phyloP scores from a whole-genome alignment of 2,113 vertebrate species.

The Mus musculus region GRCm39 chr6:11679501-11680000 shows the following conservation, averaged over 20 bases:
- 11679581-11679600: neutral
- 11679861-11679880: neutral
- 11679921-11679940: neutral
- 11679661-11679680: neutral
- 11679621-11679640: neutral
- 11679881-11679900: neutral
- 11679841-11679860: neutral
- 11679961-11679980: neutral
- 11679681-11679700: neutral
- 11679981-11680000: neutral
- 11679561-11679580: neutral
- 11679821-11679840: neutral
- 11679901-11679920: neutral
- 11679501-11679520: no score
- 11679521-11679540: neutral
- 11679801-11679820: no score
- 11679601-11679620: neutral
- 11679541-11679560: neutral
- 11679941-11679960: neutral
- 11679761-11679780: neutral
- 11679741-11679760: neutral
- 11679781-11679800: neutral
- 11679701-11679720: neutral
- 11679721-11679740: neutral
- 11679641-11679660: neutral